phyloP scores from a whole-genome alignment of 2,888 invertebrate genomes.

The Carterocephalus palaemon region DNA sequence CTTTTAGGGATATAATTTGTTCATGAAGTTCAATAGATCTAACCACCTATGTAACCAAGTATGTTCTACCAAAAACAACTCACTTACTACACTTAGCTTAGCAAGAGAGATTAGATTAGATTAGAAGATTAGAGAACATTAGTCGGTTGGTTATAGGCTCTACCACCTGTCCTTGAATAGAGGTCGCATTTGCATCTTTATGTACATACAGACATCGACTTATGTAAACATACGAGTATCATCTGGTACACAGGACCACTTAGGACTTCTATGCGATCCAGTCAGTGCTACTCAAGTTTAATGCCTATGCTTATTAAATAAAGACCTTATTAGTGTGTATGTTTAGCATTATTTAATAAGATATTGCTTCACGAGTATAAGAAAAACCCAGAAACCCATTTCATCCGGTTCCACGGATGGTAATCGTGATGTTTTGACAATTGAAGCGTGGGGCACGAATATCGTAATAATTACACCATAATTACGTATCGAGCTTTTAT shows the following conservation, averaged over 20 bases:
- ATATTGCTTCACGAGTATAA: slow-evolving; percentile 13
- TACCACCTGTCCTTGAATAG: no score
- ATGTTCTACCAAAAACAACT: no score
- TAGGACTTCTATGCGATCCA: not conserved
- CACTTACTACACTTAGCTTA: no score
- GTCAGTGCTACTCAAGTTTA: not conserved
- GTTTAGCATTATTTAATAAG: not conserved
- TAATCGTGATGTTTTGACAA: slow-evolving; percentile 37
- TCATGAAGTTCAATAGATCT: no score
- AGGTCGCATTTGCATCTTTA: no score
- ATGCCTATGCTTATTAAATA: not conserved
- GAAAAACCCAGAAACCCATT: slow-evolving; percentile 14
- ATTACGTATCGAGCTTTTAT: slow-evolving; percentile 23
- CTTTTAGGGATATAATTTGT: no score
- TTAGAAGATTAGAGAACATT: no score
- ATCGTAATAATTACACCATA: slow-evolving; percentile 31
- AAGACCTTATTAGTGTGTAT: not conserved
- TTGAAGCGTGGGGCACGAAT: slow-evolving; percentile 35
- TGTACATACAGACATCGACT: no score
- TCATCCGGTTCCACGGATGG: slow-evolving; percentile 32
- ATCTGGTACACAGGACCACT: slow-evolving; percentile 1
- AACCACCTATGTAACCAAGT: no score
- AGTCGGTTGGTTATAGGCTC: no score
- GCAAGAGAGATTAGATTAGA: no score
- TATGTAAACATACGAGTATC: not conserved